Percentiles rank a stretch among this genome's conserved stretches.
These are phyloP conservation scores for Pocota personata DNA, from an alignment of 2,888 invertebrate genomes.

Conservation along the genomic window DNA sequence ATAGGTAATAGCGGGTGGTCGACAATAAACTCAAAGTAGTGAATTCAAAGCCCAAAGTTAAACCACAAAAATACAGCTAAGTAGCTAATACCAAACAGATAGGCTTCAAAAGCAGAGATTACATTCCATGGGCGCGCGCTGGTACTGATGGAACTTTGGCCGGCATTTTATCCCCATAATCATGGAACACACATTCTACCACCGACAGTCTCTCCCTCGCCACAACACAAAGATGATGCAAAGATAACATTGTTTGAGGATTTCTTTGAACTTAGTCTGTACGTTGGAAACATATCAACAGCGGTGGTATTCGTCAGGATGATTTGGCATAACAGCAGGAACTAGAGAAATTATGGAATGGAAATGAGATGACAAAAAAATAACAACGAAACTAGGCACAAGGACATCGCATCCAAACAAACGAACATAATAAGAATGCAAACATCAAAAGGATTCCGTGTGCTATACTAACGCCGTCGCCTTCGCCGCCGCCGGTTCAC, in stretches of 20 bases:
- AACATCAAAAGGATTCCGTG: slow-evolving; percentile 58
- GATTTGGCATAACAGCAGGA: slow-evolving; percentile 62
- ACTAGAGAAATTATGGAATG: slow-evolving; percentile 67
- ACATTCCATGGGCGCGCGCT: slow-evolving; percentile 32
- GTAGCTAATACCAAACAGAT: slow-evolving; percentile 35
- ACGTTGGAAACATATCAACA: slow-evolving; percentile 56
- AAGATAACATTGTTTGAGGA: slow-evolving; percentile 68
- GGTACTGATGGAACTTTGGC: slow-evolving; percentile 27
- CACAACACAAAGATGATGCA: slow-evolving; percentile 51
- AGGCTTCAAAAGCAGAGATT: slow-evolving; percentile 63
- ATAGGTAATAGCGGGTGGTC: slow-evolving; percentile 41
- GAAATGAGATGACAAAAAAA: slow-evolving; percentile 71
- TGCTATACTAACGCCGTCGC: neutral
- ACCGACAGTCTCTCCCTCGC: slow-evolving; percentile 7
- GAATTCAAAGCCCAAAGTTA: slow-evolving; percentile 46
- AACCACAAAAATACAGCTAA: slow-evolving; percentile 48
- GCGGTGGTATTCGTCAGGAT: slow-evolving; percentile 50
- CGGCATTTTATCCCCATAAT: neutral
- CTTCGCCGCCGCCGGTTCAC: neutral
- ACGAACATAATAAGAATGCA: slow-evolving; percentile 38
- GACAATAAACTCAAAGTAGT: slow-evolving; percentile 23
- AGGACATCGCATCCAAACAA: slow-evolving; percentile 26
- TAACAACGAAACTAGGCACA: slow-evolving; percentile 65
- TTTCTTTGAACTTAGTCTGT: slow-evolving; percentile 64
- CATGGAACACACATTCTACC: slow-evolving; percentile 1